Conservation (phyloP, 1,140 invertebrate species). For the Anastrepha obliqua region DNA sequence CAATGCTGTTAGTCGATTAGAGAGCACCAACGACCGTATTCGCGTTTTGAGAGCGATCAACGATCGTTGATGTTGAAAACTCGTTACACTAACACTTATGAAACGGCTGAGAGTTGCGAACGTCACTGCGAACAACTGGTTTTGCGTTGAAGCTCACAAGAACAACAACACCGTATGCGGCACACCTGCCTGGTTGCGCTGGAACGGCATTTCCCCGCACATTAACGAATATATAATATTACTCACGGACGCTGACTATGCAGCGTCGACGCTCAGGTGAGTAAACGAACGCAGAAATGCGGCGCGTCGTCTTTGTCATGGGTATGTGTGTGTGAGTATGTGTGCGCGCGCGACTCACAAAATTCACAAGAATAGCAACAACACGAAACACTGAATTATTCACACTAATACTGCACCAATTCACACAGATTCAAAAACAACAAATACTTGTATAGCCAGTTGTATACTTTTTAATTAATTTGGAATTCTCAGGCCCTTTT, state of each 20-base stretch:
- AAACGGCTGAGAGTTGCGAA: background rate
- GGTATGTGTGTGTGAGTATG: background rate
- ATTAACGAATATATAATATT: background rate
- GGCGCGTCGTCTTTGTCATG: background rate
- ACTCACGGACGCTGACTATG: background rate
- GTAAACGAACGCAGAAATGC: background rate
- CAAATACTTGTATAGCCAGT: conserved; percentile 4
- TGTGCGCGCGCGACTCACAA: conserved; percentile 43
- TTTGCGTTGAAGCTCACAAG: background rate
- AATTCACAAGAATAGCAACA: conserved; percentile 26
- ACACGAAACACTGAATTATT: conserved; percentile 4
- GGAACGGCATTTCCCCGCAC: conserved; percentile 44
- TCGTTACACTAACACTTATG: conserved; percentile 13
- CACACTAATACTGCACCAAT: background rate
- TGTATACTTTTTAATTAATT: conserved; percentile 31
- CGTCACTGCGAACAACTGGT: conserved; percentile 10
- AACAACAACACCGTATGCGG: background rate
- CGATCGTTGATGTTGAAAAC: background rate
- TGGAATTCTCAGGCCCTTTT: conserved; percentile 30
- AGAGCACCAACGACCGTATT: background rate
- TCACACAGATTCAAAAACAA: background rate
- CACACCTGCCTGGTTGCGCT: conserved; percentile 39
- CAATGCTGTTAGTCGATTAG: conserved; percentile 15
- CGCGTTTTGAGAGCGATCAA: conserved; percentile 9
- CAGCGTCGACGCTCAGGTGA: conserved; percentile 20